A percentile compares a stretch with the other conserved stretches of the same genome.
These are phyloP conservation scores for Gasterosteus aculeatus DNA, from an alignment of 2,113 vertebrate species.

Conservation along the genomic window DNA sequence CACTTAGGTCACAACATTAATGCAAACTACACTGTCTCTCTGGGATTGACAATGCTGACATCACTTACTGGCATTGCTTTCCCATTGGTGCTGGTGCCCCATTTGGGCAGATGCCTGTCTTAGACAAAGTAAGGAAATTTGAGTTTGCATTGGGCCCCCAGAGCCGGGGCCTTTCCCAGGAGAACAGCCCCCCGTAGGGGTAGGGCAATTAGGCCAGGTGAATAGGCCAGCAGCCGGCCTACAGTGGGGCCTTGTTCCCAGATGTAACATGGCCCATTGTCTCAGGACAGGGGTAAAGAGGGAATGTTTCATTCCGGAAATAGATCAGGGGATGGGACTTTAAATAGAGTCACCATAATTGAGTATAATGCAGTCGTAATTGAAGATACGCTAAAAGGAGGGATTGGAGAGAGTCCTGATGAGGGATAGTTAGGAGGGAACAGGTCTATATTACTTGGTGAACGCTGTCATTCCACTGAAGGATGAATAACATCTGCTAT, in stretches of 20 bases:
- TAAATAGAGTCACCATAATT: slow-evolving; percentile 78
- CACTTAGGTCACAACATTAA: slow-evolving; percentile 4
- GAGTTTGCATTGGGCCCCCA: slow-evolving; percentile 53
- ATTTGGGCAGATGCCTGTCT: slow-evolving; percentile 24
- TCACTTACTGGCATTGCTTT: slow-evolving; percentile 42
- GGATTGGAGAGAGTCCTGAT: slow-evolving; percentile 51
- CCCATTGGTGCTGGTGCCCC: background rate
- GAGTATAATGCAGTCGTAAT: slow-evolving; percentile 75
- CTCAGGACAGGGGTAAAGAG: slow-evolving; percentile 45
- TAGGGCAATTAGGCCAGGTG: slow-evolving; percentile 83
- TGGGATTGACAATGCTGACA: slow-evolving; percentile 12
- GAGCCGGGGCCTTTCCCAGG: slow-evolving; percentile 68
- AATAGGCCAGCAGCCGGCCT: slow-evolving; percentile 77
- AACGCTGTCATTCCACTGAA: slow-evolving; percentile 40
- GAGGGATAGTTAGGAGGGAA: slow-evolving; percentile 18
- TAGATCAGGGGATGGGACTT: slow-evolving; percentile 69
- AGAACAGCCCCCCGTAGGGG: slow-evolving; percentile 65
- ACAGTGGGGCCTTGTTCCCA: slow-evolving; percentile 82
- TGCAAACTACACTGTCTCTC: slow-evolving; percentile 12
- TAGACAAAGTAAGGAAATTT: slow-evolving; percentile 47
- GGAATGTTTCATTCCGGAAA: slow-evolving; percentile 76
- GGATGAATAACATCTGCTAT: slow-evolving; percentile 45
- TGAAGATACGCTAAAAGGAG: slow-evolving; percentile 66
- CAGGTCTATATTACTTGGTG: slow-evolving; percentile 44
- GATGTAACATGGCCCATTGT: slow-evolving; percentile 72